Conservation (phyloP, 2,888 invertebrate genomes). For the Drosophila pseudotalamancana region DNA sequence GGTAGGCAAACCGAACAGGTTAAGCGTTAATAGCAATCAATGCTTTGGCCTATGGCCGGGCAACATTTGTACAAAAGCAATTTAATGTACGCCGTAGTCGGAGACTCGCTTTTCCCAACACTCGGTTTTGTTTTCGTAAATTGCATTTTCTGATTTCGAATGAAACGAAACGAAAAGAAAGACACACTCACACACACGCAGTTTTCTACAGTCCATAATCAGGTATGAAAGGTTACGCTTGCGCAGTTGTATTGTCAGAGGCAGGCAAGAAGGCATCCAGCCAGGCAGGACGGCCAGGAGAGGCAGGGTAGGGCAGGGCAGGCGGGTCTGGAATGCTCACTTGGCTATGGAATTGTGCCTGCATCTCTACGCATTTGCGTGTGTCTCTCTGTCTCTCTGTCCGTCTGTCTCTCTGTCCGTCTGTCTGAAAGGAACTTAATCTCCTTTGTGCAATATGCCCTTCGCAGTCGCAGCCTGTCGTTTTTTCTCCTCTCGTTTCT, state of each 20-base stretch:
- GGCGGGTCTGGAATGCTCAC: constrained; percentile 69
- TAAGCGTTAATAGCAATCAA: constrained; percentile 80
- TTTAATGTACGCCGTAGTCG: constrained; percentile 50
- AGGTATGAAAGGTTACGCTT: constrained; percentile 79
- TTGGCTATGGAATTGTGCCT: constrained; percentile 39
- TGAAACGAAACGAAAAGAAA: constrained; percentile 49
- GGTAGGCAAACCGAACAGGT: constrained; percentile 61
- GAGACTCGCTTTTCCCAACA: constrained; percentile 44
- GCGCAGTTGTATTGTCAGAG: constrained; percentile 67
- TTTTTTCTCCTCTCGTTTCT: constrained; percentile 53
- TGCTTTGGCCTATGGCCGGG: constrained; percentile 43
- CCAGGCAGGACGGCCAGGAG: constrained; percentile 3
- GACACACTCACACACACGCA: constrained; percentile 16
- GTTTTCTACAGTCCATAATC: constrained; percentile 56
- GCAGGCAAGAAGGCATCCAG: constrained; percentile 15
- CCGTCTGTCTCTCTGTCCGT: too few relatives aligned
- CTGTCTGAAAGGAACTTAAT: constrained; percentile 75
- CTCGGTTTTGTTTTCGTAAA: constrained; percentile 69
- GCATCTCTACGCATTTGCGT: constrained; percentile 63
- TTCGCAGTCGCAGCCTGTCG: constrained; percentile 28
- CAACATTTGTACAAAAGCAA: constrained; percentile 46
- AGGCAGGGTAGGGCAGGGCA: constrained; percentile 10
- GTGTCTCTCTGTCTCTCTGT: constrained; percentile 18
- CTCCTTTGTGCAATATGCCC: constrained; percentile 73
- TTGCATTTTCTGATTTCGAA: constrained; percentile 78